Percentiles rank a stretch among this genome's conserved stretches.
Conservation (phyloP, 2,888 invertebrate species). For the Cinara cedri region DNA sequence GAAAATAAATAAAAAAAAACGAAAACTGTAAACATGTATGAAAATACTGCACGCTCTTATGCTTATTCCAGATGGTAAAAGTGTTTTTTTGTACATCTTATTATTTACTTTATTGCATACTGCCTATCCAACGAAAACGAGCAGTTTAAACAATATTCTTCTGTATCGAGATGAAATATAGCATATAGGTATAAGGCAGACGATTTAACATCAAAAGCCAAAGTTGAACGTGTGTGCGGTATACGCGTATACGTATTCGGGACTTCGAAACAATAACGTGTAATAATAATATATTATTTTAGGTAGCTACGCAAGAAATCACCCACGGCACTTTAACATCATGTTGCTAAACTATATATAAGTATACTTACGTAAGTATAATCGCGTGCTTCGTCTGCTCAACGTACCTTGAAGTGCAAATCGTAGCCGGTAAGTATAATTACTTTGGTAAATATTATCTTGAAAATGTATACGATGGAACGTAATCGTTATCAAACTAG, state of each 20-base stretch:
- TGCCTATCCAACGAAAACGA: too few relatives aligned
- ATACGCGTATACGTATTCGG: neutral
- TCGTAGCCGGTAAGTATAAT: neutral
- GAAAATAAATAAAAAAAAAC: neutral
- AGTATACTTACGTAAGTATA: neutral
- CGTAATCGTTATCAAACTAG: too few relatives aligned
- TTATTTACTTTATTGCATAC: too few relatives aligned
- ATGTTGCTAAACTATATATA: neutral
- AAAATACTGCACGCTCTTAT: too few relatives aligned
- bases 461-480: too few relatives aligned
- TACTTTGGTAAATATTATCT: neutral
- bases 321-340: conserved; percentile 3
- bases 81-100: too few relatives aligned
- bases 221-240: neutral
- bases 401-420: neutral
- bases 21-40: too few relatives aligned
- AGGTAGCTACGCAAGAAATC: neutral
- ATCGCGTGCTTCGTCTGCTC: neutral
- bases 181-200: neutral
- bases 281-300: neutral
- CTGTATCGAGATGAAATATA: neutral
- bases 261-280: conserved; percentile 4
- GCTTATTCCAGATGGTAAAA: too few relatives aligned
- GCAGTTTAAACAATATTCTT: neutral
- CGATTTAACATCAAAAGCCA: conserved; percentile 43